phyloP scores from a whole-genome alignment of 2,888 invertebrate species.

The Xanthia icteritia region DNA sequence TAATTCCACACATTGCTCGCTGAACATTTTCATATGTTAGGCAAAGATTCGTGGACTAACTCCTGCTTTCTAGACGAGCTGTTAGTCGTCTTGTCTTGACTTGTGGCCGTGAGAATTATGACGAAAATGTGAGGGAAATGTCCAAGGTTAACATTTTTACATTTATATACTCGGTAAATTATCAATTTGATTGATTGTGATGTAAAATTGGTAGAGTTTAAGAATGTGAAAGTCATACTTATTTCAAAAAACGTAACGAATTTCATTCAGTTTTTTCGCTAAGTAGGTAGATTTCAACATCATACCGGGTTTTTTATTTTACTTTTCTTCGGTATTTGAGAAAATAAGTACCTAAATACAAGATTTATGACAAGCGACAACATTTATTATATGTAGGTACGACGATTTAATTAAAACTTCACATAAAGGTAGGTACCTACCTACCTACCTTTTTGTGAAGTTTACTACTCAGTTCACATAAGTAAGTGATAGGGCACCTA shows the following conservation, averaged over 20 bases:
- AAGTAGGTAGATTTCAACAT: neutral
- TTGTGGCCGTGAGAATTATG: constrained; percentile 37
- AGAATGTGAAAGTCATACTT: neutral
- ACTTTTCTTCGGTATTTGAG: neutral
- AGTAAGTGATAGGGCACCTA: neutral
- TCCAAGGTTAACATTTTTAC: neutral
- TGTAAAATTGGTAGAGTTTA: neutral
- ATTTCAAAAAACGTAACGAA: neutral
- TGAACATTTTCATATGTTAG: constrained; percentile 63
- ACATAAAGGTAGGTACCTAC: too few species aligned
- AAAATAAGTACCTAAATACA: neutral
- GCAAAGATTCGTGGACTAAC: constrained; percentile 53
- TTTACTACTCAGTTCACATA: too few species aligned
- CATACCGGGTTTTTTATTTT: neutral
- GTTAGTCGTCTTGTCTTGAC: constrained; percentile 59
- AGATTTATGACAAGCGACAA: neutral
- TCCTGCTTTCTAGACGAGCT: constrained; percentile 57
- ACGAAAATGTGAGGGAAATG: constrained; percentile 41
- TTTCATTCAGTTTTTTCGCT: neutral
- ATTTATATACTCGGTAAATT: neutral
- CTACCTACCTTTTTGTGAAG: too few species aligned
- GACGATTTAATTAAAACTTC: neutral
- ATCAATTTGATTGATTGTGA: neutral
- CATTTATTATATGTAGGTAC: neutral
- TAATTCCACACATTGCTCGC: constrained; percentile 67